These are phyloP conservation scores for Epinotia demarniana DNA, from an alignment of 2,888 invertebrate genomes.

Conservation along the genomic window DNA sequence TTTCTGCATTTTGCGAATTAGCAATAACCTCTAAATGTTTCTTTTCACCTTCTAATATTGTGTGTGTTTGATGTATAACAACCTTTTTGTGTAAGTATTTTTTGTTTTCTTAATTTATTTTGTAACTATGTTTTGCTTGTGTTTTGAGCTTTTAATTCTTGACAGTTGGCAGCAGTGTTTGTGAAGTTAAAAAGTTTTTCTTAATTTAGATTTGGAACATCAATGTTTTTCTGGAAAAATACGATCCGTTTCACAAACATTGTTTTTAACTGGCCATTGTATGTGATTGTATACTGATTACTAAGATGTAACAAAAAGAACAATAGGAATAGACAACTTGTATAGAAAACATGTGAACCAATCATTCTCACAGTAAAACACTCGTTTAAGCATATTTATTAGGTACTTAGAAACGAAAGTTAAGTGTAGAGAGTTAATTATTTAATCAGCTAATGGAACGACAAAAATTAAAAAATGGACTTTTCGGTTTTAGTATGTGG, in stretches of 20 bases:
- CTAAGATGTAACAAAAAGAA: slow-evolving; percentile 22
- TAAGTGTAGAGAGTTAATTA: slow-evolving; percentile 22
- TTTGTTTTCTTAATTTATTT: slow-evolving; percentile 21
- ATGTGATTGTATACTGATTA: neutral
- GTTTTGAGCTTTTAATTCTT: neutral
- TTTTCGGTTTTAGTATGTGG: neutral
- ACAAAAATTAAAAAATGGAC: neutral
- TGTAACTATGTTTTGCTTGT: slow-evolving; percentile 7
- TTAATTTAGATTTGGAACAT: neutral
- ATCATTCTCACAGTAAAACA: slow-evolving; percentile 28
- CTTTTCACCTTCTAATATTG: slow-evolving; percentile 8
- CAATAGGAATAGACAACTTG: slow-evolving; percentile 23
- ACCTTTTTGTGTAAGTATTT: slow-evolving; percentile 40
- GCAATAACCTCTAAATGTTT: neutral
- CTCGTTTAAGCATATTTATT: slow-evolving; percentile 25
- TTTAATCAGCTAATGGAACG: slow-evolving; percentile 1
- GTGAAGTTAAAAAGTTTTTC: slow-evolving; percentile 2
- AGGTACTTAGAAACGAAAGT: slow-evolving; percentile 31
- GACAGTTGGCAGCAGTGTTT: slow-evolving; percentile 7
- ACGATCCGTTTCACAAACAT: slow-evolving; percentile 35
- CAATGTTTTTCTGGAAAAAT: neutral
- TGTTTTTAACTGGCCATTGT: slow-evolving; percentile 22
- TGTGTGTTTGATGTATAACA: slow-evolving; percentile 22
- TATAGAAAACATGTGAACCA: slow-evolving; percentile 34
- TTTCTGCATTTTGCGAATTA: neutral